Evolutionary conservation across 2,113 vertebrate genomes (phyloP), one percentile per base, ranked within the genome.

Genomic region (Marmota monax): DNA sequence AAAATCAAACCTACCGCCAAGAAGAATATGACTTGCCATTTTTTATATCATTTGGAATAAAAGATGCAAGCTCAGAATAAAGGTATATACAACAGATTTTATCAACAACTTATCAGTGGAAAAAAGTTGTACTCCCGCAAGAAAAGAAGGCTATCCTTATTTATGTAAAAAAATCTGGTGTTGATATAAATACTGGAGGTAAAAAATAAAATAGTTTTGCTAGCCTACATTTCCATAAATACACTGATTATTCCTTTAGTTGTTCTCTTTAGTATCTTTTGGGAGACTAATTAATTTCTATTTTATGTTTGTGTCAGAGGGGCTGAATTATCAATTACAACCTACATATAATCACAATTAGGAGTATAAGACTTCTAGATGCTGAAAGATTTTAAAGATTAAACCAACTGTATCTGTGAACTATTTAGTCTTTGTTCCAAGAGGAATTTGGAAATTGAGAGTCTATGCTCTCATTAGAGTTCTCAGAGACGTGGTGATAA

Each of bases 381-480:
- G 56, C 42, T 76, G 83, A 87, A 32, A 93, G 23, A 12, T 74
- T 86, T 95, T 58, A 80, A 80, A 89, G 79, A 93, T 93, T 61
- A 93, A 92, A 88, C 70, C 14, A 70, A 56, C 4, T 77, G 12
- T 83, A 53, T 91, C 58, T 94, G 56, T 92, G 70, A 95, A 56
- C 2, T 90, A 53, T 83, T 91, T 90, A 45, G 56, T 95, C 25
- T 92, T 95, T 87, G 48, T 78, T 23, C 58, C n/a, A 65, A 45
- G 63, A 88, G 61, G 14, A 92, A 94, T 89, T 85, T 96, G 70
- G 61, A 97, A 92, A 83, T 91, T 96, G 73, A 72, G 23, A 11
- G 17, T 56, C 63, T 61, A 12, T 95, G 76, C 18, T 65, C 39
- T 95, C 39, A 79, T 87, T 95, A 84, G 77, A 83, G 34, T 89